These are phyloP conservation scores for Tupaia tana DNA, from an alignment of 2,113 vertebrate genomes.

Conservation along the genomic window DNA sequence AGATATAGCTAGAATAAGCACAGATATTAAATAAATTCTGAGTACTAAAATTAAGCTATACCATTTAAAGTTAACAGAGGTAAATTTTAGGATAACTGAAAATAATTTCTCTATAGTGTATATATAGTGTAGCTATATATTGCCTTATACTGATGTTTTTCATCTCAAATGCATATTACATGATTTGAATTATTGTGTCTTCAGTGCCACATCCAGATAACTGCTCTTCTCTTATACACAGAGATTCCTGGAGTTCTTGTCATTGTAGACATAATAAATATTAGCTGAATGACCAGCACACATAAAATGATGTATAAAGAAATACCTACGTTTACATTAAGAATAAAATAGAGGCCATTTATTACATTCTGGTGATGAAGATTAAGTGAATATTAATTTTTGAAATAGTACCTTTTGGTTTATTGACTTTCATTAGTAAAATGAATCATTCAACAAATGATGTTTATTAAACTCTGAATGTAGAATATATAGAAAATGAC, in stretches of 20 bases:
- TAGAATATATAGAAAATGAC: not conserved
- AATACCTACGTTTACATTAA: conserved; percentile 7
- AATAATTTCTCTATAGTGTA: not conserved
- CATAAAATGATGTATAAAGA: not conserved
- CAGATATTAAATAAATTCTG: conserved; percentile 9
- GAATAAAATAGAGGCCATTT: not conserved
- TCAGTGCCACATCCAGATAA: not conserved
- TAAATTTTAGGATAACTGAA: conserved; percentile 22
- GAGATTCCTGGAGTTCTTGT: not conserved
- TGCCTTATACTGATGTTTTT: not conserved
- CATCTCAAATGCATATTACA: not conserved
- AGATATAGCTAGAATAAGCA: not conserved
- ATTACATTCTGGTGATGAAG: conserved; percentile 1
- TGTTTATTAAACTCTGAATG: not conserved
- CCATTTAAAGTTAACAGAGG: not conserved
- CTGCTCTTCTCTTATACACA: not conserved
- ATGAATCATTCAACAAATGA: conserved; percentile 34
- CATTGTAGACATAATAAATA: not conserved
- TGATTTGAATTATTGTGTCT: not conserved
- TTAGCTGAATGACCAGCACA: not conserved
- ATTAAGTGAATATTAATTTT: conserved; percentile 43
- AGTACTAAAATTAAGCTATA: not conserved
- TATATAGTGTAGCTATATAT: not conserved
- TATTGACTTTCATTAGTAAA: conserved; percentile 46
- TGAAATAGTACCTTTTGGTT: not conserved